phyloP scores from a whole-genome alignment of 1,140 invertebrate genomes.

The Artemia franciscana region DNA sequence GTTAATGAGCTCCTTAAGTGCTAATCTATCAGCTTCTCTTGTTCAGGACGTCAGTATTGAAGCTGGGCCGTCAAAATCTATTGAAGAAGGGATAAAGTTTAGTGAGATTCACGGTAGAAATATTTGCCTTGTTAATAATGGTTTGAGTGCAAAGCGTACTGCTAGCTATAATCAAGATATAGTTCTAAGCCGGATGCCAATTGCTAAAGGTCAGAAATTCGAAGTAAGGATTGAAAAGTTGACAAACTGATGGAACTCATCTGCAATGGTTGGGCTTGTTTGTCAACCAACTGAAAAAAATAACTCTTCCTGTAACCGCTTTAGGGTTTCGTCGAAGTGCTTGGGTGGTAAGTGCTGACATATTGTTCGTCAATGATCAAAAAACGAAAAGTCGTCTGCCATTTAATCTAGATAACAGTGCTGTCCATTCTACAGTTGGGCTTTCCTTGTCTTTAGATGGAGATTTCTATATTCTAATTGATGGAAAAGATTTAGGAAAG shows the following conservation, averaged over 20 bases:
- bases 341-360: constrained; percentile 49
- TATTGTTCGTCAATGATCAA: constrained; percentile 48
- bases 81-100: constrained; percentile 15
- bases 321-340: constrained; percentile 44
- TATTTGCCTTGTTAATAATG: constrained; percentile 33
- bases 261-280: constrained; percentile 45
- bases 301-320: constrained; percentile 38
- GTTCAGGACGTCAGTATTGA: constrained; percentile 4
- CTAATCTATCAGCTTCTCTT: not conserved
- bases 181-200: constrained; percentile 6
- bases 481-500: constrained; percentile 38
- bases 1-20: not conserved
- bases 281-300: constrained; percentile 38
- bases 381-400: constrained; percentile 43
- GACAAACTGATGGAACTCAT: constrained; percentile 51
- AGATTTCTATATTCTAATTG: constrained; percentile 39
- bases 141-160: constrained; percentile 32
- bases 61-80: not conserved
- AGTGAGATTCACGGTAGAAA: constrained; percentile 40
- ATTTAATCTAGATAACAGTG: constrained; percentile 36
- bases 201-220: constrained; percentile 7
- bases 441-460: constrained; percentile 35
- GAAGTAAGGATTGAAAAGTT: constrained; percentile 45
- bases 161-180: constrained; percentile 42
- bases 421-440: constrained; percentile 34